These are phyloP conservation scores for Electrophaes corylata DNA, from an alignment of 2,888 invertebrate genomes.

Conservation along the genomic window DNA sequence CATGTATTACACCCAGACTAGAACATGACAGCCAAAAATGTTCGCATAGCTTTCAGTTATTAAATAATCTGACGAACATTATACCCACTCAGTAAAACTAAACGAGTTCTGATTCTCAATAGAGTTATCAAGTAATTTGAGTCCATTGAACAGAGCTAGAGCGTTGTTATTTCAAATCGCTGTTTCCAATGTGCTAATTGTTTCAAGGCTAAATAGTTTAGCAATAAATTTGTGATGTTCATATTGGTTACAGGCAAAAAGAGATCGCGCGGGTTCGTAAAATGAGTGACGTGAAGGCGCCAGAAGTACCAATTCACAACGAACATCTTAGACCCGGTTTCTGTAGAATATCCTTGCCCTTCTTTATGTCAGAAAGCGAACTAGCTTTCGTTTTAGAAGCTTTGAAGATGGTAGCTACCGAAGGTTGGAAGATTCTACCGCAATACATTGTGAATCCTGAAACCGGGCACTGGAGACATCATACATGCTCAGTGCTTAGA, in stretches of 20 bases:
- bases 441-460: constrained; percentile 94
- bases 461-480: constrained; percentile 95
- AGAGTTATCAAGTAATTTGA: constrained; percentile 52
- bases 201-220: constrained; percentile 46
- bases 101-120: constrained; percentile 6
- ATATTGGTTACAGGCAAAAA: constrained; percentile 69
- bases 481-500: constrained; percentile 90
- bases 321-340: constrained; percentile 94
- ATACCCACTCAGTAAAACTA: background rate
- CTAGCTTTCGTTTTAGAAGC: constrained; percentile 93
- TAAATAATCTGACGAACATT: background rate
- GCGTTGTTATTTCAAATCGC: constrained; percentile 36
- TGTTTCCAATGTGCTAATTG: constrained; percentile 43
- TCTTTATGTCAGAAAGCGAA: constrained; percentile 91
- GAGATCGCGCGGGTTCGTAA: constrained; percentile 73
- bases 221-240: constrained; percentile 29
- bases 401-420: constrained; percentile 93
- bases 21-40: background rate
- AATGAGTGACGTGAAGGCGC: constrained; percentile 71
- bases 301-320: constrained; percentile 74
- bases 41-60: background rate
- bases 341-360: constrained; percentile 92
- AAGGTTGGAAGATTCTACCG: constrained; percentile 95
- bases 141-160: constrained; percentile 36
- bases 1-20: constrained; percentile 27